These are phyloP conservation scores for Netelia inedita DNA, from an alignment of 2,888 invertebrate species.

Conservation along the genomic window DNA sequence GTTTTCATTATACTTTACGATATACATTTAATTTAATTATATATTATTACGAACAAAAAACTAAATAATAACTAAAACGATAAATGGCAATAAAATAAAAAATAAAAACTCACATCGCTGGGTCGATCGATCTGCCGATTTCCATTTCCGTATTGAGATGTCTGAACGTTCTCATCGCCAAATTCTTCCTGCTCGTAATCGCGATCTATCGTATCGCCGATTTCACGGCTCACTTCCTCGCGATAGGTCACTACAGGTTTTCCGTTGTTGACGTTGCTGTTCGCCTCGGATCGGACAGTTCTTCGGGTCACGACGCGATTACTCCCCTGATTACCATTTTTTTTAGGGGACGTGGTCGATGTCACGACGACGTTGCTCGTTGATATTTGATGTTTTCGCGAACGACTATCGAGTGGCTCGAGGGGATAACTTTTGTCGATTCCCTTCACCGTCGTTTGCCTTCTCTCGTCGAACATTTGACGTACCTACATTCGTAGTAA, in stretches of 20 bases:
- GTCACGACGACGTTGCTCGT: slow-evolving; percentile 74
- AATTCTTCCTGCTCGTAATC: slow-evolving; percentile 79
- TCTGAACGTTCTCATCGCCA: slow-evolving; percentile 76
- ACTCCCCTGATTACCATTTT: slow-evolving; percentile 84
- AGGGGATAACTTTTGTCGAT: slow-evolving; percentile 94
- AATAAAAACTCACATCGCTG: slow-evolving; percentile 57
- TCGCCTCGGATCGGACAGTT: slow-evolving; percentile 82
- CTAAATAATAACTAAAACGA: neutral
- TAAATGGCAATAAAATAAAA: neutral
- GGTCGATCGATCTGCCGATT: slow-evolving; percentile 68
- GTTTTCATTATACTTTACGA: neutral
- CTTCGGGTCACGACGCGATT: slow-evolving; percentile 82
- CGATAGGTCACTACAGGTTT: slow-evolving; percentile 84
- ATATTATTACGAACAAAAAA: neutral
- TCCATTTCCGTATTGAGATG: slow-evolving; percentile 74
- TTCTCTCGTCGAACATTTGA: slow-evolving; percentile 94
- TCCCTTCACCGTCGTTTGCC: slow-evolving; percentile 88
- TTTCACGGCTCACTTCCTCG: slow-evolving; percentile 81
- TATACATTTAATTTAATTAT: neutral
- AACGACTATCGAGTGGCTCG: slow-evolving; percentile 89
- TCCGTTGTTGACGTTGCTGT: slow-evolving; percentile 83
- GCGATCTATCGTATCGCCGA: slow-evolving; percentile 82
- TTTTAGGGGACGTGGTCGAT: slow-evolving; percentile 73
- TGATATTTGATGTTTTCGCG: slow-evolving; percentile 79
- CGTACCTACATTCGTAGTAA: slow-evolving; percentile 87